Evolutionary conservation across 2,797 vertebrate genomes (phyloP).

Genomic region (Scarus forsteni): DNA sequence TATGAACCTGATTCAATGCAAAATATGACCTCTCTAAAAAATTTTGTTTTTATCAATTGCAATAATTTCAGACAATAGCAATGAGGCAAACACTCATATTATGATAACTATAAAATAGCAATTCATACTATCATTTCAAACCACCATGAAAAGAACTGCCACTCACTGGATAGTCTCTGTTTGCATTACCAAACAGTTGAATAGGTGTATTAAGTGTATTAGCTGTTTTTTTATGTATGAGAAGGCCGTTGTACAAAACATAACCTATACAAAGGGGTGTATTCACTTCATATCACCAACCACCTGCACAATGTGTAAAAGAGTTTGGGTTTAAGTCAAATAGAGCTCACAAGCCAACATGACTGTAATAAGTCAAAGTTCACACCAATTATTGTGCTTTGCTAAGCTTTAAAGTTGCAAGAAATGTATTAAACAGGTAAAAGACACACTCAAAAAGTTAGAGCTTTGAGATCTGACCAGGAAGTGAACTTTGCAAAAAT

Average conservation of each 20-base stretch:
- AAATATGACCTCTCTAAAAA: too few species aligned
- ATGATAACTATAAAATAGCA: too few species aligned
- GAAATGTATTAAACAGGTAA: not conserved
- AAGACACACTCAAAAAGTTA: not conserved
- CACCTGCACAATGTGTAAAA: not conserved
- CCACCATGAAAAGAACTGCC: too few species aligned
- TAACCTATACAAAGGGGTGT: not conserved
- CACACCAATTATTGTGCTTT: not conserved
- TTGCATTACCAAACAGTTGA: too few species aligned
- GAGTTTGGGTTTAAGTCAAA: constrained; percentile 15
- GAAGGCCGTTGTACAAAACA: not conserved
- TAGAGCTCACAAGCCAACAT: not conserved
- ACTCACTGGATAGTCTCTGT: too few species aligned
- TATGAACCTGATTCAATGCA: too few species aligned
- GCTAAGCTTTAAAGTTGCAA: not conserved
- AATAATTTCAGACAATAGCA: too few species aligned
- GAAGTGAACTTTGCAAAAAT: not conserved
- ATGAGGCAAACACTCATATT: too few species aligned
- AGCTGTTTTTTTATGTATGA: not conserved
- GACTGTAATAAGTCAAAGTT: not conserved
- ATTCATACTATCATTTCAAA: too few species aligned
- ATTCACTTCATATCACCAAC: not conserved
- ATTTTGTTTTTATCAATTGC: too few species aligned
- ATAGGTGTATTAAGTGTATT: too few species aligned
- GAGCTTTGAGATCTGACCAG: not conserved